Base-by-base conservation (phyloP, 2,888 invertebrate species). In the Polydrusus tereticollis region DNA sequence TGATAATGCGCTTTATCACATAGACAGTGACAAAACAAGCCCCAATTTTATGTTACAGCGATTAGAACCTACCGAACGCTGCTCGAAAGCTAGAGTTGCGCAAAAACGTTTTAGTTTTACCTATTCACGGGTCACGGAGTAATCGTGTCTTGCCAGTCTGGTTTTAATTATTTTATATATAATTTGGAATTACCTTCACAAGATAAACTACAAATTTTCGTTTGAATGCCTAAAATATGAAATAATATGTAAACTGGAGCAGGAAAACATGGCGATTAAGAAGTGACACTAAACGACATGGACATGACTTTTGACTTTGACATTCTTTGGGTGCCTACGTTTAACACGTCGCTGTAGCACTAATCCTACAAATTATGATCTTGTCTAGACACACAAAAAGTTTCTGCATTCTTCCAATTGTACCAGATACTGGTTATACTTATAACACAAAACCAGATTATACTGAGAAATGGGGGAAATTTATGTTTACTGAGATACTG, bases 1-100 rank as follows among this genome's bases (percentile, higher is more conserved):
- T 77, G 74, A 76, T 79, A 77, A 77, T 75, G 64, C 52, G 64
- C 63, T 64, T 79, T 80, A 81, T 78, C 79, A 76, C 18, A 38
- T 57, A 75, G 76, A 79, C 80, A 75, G 79, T 77, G 77, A 75
- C 71, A 78, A 79, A 82, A 81, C 78, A 80, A 80, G 78, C 63
- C 77, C 78, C 74, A 78, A 74, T 78, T 78, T 76, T 10, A 50
- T 21, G 23, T 47, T 47, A 47, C 6, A 47, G 23, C 23, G 10
- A 47, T 21, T 23, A 23, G 5, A 47, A 4, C 10, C 20, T 21
- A 47, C 47, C 21, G 47, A 47, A 4, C 23, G 47, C 21, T 21
- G 23, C 20, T 10, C 1, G 16, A 12, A n/a, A n/a, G n/a, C n/a
- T n/a, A 14, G 12, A 21, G 12, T 47, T 47, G 47, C 47, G 21